phyloP scores from a whole-genome alignment of 2,113 vertebrate genomes.

The Plecotus auritus region DNA sequence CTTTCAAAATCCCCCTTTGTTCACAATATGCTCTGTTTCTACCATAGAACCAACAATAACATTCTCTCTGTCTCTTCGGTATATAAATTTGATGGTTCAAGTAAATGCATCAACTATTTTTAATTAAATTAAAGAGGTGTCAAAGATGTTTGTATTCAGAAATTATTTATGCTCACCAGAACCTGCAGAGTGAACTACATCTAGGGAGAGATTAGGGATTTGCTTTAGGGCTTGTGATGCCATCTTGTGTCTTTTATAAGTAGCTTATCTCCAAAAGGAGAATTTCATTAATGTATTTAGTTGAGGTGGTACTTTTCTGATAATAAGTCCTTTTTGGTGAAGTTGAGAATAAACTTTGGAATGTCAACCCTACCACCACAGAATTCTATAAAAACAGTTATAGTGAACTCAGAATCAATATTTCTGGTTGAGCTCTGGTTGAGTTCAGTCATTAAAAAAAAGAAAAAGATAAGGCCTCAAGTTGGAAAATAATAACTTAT shows the following conservation, averaged over 20 bases:
- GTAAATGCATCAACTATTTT: background rate
- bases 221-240: background rate
- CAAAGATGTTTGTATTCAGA: background rate
- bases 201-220: background rate
- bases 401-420: background rate
- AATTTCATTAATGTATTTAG: background rate
- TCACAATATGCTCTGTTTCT: background rate
- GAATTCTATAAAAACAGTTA: background rate
- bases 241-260: background rate
- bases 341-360: background rate
- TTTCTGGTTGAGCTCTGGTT: background rate
- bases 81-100: background rate
- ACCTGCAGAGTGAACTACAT: background rate
- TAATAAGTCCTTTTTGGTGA: background rate
- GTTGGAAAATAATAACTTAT: background rate
- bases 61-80: background rate
- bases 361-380: background rate
- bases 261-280: background rate
- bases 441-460: background rate
- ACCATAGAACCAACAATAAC: background rate
- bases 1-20: background rate
- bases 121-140: background rate
- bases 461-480: background rate
- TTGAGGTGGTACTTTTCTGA: background rate
- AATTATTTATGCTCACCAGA: background rate